Evolutionary conservation across 1,140 invertebrate species (phyloP).

Genomic region (Eurosta solidaginis): DNA sequence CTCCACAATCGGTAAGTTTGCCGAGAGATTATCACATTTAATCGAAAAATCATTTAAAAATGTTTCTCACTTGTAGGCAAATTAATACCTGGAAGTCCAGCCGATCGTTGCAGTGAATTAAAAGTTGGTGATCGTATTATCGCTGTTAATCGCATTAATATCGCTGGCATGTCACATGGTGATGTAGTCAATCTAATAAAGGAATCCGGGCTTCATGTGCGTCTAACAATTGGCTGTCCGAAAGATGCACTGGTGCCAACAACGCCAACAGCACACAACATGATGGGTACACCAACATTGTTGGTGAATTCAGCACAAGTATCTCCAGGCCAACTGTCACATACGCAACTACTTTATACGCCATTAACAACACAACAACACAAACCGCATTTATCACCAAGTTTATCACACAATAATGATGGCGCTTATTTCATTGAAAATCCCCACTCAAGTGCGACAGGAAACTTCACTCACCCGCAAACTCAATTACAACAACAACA

Average conservation of each 20-base stretch:
- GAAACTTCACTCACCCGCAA: slow-evolving; percentile 44
- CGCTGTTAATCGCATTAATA: slow-evolving; percentile 92
- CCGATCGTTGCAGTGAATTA: slow-evolving; percentile 86
- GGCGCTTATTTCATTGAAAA: slow-evolving; percentile 25
- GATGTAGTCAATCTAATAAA: slow-evolving; percentile 95
- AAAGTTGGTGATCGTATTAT: slow-evolving; percentile 95
- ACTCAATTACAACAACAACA: slow-evolving; percentile 35
- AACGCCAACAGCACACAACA: neutral
- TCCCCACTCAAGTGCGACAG: neutral
- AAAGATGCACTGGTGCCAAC: slow-evolving; percentile 60
- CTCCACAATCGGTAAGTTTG: slow-evolving; percentile 82
- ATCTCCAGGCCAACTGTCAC: slow-evolving; percentile 40
- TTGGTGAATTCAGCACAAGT: slow-evolving; percentile 32
- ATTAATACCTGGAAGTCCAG: slow-evolving; percentile 93
- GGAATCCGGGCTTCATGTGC: slow-evolving; percentile 89
- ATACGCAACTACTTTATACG: slow-evolving; percentile 36
- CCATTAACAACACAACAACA: neutral
- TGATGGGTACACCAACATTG: slow-evolving; percentile 33
- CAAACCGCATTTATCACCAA: neutral
- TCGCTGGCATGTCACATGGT: slow-evolving; percentile 90
- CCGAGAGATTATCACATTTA: neutral
- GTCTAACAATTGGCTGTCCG: slow-evolving; percentile 82
- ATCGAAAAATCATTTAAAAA: too few relatives aligned
- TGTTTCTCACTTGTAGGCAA: slow-evolving; percentile 67
- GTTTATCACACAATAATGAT: neutral